phyloP scores from a whole-genome alignment of 2,113 vertebrate species.

The Syngnathus floridae region DNA sequence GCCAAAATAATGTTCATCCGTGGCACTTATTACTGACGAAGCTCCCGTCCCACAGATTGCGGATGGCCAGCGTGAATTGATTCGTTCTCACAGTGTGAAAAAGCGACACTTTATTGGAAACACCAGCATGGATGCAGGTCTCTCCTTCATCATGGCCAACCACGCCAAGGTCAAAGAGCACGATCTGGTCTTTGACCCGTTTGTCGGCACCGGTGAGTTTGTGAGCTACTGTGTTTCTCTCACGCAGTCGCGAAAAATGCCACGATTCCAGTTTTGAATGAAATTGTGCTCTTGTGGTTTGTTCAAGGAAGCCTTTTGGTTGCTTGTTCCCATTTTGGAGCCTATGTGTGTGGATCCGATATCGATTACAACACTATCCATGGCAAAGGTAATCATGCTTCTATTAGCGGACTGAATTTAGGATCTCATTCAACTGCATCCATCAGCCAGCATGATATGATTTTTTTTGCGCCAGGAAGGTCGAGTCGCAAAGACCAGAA shows the following conservation, averaged over 20 bases:
- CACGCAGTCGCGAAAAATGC: not conserved
- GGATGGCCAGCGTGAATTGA: constrained; percentile 85
- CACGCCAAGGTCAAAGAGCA: constrained; percentile 88
- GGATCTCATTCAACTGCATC: not conserved
- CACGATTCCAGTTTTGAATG: not conserved
- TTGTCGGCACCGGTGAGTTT: constrained; percentile 92
- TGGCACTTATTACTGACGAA: not conserved
- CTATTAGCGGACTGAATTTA: not conserved
- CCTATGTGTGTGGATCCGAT: constrained; percentile 91
- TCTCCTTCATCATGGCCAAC: constrained; percentile 96
- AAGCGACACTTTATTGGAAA: constrained; percentile 98
- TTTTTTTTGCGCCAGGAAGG: constrained; percentile 73
- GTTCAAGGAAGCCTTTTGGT: constrained; percentile 85
- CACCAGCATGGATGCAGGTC: constrained; percentile 95
- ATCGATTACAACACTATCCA: constrained; percentile 97
- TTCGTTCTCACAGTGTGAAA: constrained; percentile 87
- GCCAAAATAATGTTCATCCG: not conserved
- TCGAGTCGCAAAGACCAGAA: constrained; percentile 94
- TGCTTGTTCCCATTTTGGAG: constrained; percentile 91
- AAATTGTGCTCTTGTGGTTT: constrained; percentile 19
- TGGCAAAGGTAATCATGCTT: constrained; percentile 76
- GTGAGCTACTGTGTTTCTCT: not conserved
- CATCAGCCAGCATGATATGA: not conserved
- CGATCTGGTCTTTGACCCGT: constrained; percentile 92
- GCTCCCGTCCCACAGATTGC: constrained; percentile 73